Base-by-base conservation (phyloP, 2,888 invertebrate species). In the Caprella mutica region DNA sequence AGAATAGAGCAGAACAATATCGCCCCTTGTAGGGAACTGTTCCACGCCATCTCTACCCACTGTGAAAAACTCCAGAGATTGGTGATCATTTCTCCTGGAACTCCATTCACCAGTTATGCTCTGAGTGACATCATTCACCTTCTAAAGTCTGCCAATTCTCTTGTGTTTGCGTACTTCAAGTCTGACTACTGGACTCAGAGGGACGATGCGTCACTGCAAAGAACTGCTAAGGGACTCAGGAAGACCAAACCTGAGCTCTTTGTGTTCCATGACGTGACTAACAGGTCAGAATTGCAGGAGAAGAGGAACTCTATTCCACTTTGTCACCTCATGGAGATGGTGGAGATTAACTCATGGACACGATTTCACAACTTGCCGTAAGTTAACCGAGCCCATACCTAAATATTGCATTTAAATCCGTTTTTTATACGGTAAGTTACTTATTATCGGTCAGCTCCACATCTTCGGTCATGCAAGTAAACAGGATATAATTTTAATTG, bases 1-100 rank as follows among this genome's bases (percentile, higher is more conserved):
- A 59, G 59, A 39, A 29, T 59, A 9, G 55, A 59, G 52, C 59
- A 59, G 52, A 52, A 52, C 40, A 52, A 51, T 33, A 30, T 59
- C 14, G 59, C 54, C 17, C 55, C 59, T 5, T 43, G 50, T 17
- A 55, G 55, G 12, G 33, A 27, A 17, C 33, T 59, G 3, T 52
- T 43, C n/a, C 43, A 52, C 23, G 52, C 52, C 5, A 14, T 59
- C 19, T 6, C 29, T 17, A 21, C 44, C 24, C n/a, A 27, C 3
- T 55, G 59, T 38, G 23, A 27, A 26, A 42, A 35, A 12, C 35
- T 59, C 8, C 30, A 59, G 46, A 38, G 59, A 17, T n/a, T 59
- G n/a, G 33, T 55, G 8, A 24, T 55, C 38, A 46, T 43, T 17
- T 52, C 52, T 14, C 48, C 27, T 21, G 33, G 19, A n/a, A 27